Evolutionary conservation across 2,113 vertebrate genomes (phyloP).

Genomic region (Clinocottus analis): DNA sequence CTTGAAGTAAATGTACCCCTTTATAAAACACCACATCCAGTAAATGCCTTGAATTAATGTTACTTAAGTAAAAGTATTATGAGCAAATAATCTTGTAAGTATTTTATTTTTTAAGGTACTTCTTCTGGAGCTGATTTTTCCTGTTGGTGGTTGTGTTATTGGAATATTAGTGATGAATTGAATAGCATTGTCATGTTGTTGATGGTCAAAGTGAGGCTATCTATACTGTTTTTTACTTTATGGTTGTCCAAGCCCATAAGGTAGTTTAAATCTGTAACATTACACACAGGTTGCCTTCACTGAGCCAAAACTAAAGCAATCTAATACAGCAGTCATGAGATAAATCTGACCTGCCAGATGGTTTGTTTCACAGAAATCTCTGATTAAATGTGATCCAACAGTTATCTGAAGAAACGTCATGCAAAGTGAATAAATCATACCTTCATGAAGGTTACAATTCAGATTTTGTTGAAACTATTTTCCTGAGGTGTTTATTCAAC

Average conservation of each 20-base stretch:
- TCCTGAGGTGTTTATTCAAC: background rate
- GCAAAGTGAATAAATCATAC: background rate
- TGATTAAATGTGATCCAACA: too few species aligned
- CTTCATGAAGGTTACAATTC: background rate
- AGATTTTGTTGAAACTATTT: background rate
- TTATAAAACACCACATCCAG: background rate
- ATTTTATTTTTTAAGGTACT: too few species aligned
- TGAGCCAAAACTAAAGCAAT: background rate
- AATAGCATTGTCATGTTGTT: background rate
- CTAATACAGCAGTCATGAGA: background rate
- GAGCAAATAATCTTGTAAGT: background rate
- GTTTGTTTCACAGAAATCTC: too few species aligned
- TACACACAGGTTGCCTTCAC: background rate
- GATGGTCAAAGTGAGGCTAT: background rate
- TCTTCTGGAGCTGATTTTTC: background rate
- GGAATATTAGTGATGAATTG: background rate
- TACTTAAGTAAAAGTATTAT: background rate
- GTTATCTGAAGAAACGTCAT: too few species aligned
- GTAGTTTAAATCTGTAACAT: background rate
- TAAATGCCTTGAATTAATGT: background rate
- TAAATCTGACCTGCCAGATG: too few species aligned
- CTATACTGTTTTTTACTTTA: background rate
- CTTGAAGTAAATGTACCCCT: background rate
- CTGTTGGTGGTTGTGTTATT: background rate
- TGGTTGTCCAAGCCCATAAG: background rate